phyloP scores from a whole-genome alignment of 2,113 vertebrate genomes.

The Notarius lentiginosus region DNA sequence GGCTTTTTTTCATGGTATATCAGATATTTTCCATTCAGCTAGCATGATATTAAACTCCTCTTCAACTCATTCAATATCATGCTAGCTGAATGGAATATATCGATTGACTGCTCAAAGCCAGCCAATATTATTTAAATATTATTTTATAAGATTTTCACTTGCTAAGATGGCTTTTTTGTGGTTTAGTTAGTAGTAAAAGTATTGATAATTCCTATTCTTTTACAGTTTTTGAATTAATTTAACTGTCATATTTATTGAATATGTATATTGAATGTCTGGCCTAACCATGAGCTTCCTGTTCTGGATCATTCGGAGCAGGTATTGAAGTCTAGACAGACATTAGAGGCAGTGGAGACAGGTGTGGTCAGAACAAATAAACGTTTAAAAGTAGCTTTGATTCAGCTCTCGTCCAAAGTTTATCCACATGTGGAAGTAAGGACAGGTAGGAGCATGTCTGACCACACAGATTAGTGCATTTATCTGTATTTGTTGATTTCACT shows the following conservation, averaged over 20 bases:
- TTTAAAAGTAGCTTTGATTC: conserved; percentile 17
- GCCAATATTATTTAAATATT: too few species aligned
- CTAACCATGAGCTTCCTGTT: too few species aligned
- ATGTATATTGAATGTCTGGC: background rate
- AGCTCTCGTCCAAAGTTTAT: conserved; percentile 17
- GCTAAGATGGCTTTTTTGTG: background rate
- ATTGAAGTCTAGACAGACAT: conserved; percentile 35
- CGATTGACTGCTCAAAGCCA: too few species aligned
- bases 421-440: conserved; percentile 17
- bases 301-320: background rate
- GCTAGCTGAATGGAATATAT: too few species aligned
- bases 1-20: too few species aligned
- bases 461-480: background rate
- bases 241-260: background rate
- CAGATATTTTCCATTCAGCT: too few species aligned
- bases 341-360: conserved; percentile 12
- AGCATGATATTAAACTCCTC: too few species aligned
- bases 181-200: background rate
- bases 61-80: too few species aligned
- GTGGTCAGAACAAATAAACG: conserved; percentile 31
- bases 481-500: background rate
- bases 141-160: background rate
- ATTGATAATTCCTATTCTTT: background rate
- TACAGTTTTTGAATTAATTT: conserved; percentile 3
- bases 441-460: background rate